Evolutionary conservation across 1,140 invertebrate genomes (phyloP).

Genomic region (Sipha flava): DNA sequence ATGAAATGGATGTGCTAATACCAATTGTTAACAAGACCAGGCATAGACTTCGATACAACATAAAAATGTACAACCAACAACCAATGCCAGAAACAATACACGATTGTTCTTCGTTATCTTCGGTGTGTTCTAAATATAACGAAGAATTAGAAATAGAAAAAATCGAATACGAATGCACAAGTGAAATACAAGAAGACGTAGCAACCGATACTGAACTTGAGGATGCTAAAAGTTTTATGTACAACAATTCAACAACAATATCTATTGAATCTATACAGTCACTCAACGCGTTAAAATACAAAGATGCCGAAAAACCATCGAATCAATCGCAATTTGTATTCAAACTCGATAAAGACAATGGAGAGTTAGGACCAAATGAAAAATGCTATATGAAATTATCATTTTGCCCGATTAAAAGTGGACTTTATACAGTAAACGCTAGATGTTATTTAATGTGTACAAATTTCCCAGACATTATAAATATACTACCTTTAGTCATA

Average conservation of each 20-base stretch:
- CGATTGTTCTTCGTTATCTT: neutral
- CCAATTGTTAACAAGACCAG: neutral
- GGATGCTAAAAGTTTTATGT: neutral
- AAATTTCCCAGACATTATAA: neutral
- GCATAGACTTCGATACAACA: neutral
- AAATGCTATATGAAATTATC: neutral
- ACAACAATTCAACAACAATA: neutral
- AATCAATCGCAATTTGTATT: neutral
- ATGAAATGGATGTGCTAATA: neutral
- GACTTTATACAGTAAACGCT: neutral
- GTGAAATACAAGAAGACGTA: neutral
- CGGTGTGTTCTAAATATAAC: neutral
- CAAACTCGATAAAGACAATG: neutral
- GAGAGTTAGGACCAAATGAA: neutral
- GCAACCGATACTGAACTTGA: neutral
- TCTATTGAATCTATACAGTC: neutral
- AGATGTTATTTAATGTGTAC: neutral
- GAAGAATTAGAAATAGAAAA: neutral
- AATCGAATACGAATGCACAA: neutral
- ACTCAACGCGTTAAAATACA: neutral
- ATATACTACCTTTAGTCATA: neutral
- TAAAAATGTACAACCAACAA: neutral
- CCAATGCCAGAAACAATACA: neutral
- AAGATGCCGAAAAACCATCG: neutral
- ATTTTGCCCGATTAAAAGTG: neutral